phyloP scores from a whole-genome alignment of 2,113 vertebrate genomes.

The Mus pahari region DNA sequence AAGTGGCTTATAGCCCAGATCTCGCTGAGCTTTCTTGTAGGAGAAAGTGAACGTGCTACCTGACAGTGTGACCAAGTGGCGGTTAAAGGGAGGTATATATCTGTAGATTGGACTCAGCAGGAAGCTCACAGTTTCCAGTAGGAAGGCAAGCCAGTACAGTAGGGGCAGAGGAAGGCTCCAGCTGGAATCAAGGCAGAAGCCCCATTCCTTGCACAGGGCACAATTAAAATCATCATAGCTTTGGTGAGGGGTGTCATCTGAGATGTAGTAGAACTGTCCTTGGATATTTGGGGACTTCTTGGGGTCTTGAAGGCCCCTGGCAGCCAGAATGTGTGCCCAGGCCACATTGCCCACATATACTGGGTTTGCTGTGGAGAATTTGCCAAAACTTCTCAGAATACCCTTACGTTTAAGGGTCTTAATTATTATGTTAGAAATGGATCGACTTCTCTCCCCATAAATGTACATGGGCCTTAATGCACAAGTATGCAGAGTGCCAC shows the following conservation, averaged over 20 bases:
- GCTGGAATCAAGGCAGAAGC: constrained; percentile 87
- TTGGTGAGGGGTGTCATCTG: constrained; percentile 93
- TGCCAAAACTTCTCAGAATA: constrained; percentile 81
- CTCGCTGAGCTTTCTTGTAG: constrained; percentile 85
- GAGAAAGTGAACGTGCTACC: constrained; percentile 94
- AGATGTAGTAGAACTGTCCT: constrained; percentile 94
- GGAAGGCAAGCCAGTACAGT: constrained; percentile 89
- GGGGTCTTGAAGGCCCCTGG: constrained; percentile 87
- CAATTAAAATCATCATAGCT: constrained; percentile 95
- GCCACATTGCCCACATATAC: constrained; percentile 95
- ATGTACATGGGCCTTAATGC: constrained; percentile 94
- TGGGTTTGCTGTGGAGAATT: constrained; percentile 90
- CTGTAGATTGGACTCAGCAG: constrained; percentile 88
- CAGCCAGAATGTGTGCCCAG: constrained; percentile 91
- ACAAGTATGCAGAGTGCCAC: constrained; percentile 88
- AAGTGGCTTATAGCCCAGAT: constrained; percentile 74
- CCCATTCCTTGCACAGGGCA: constrained; percentile 88
- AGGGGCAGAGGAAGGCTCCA: constrained; percentile 86
- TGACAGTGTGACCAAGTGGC: constrained; percentile 87
- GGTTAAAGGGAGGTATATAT: constrained; percentile 87
- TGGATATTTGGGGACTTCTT: constrained; percentile 83
- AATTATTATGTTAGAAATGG: constrained; percentile 85
- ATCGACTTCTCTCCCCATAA: constrained; percentile 92
- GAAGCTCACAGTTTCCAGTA: constrained; percentile 89
- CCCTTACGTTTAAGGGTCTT: constrained; percentile 84